A percentile compares a stretch with the other conserved stretches of the same genome.
These are phyloP conservation scores for Agelastica alni DNA, from an alignment of 2,888 invertebrate species.

Conservation along the genomic window DNA sequence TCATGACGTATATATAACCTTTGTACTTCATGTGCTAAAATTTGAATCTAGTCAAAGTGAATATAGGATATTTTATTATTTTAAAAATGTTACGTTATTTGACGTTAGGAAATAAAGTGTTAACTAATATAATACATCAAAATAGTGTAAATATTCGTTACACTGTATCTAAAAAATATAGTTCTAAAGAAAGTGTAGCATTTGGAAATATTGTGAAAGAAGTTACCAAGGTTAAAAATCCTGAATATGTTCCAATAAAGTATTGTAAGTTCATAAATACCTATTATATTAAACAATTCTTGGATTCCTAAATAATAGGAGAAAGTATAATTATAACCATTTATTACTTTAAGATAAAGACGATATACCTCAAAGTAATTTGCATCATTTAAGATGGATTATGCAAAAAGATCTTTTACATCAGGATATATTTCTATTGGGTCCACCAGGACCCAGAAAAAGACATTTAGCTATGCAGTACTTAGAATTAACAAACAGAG, in stretches of 20 bases:
- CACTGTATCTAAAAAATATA: conserved; percentile 14
- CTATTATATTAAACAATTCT: too few species aligned
- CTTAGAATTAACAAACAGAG: conserved; percentile 84
- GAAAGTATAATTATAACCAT: too few species aligned
- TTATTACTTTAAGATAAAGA: conserved; percentile 61
- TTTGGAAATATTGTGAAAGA: conserved; percentile 76
- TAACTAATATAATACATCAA: background rate
- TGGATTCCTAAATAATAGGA: too few species aligned
- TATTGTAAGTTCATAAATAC: conserved; percentile 67
- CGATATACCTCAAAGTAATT: conserved; percentile 69
- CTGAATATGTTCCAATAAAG: conserved; percentile 83
- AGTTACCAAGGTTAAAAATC: conserved; percentile 65
- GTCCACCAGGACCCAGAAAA: conserved; percentile 84
- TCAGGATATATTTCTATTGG: conserved; percentile 95
- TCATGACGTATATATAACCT: conserved; percentile 9
- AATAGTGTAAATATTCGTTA: background rate
- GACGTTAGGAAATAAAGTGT: background rate
- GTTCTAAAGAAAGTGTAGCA: conserved; percentile 57
- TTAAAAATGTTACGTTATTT: conserved; percentile 8
- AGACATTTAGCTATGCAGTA: conserved; percentile 85
- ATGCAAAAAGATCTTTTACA: conserved; percentile 91
- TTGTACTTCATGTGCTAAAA: background rate
- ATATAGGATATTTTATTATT: background rate
- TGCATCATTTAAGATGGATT: conserved; percentile 92
- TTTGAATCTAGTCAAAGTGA: conserved; percentile 6